Percentiles rank a stretch among this genome's conserved stretches.
Conservation (phyloP, 2,797 vertebrate genomes). For the Dermochelys coriacea region DNA sequence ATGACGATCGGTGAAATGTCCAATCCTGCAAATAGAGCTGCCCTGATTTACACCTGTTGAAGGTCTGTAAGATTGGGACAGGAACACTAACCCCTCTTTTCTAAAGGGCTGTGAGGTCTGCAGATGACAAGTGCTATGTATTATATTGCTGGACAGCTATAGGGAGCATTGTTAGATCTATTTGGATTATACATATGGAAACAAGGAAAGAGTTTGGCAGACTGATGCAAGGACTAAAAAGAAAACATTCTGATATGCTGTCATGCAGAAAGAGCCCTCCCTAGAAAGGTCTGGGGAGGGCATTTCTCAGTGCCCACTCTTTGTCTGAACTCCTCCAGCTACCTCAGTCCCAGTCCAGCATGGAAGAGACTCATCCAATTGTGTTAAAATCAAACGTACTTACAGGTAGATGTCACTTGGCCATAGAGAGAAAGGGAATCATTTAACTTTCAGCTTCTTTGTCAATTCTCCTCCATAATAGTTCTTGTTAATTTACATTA, state of each 20-base stretch:
- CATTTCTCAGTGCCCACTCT: constrained; percentile 72
- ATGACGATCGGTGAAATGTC: neutral
- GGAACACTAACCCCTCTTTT: constrained; percentile 42
- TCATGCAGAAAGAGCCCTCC: constrained; percentile 58
- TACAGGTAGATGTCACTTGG: constrained; percentile 73
- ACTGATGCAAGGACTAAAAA: constrained; percentile 53
- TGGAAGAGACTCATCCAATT: constrained; percentile 69
- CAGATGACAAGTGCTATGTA: constrained; percentile 56
- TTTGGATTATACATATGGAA: constrained; percentile 70
- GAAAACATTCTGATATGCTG: constrained; percentile 64
- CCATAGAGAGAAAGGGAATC: constrained; percentile 69
- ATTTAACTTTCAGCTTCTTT: constrained; percentile 72
- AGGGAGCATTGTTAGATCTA: constrained; percentile 68
- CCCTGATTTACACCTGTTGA: neutral
- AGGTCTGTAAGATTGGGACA: neutral
- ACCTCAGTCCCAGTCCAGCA: constrained; percentile 69
- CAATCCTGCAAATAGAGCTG: neutral
- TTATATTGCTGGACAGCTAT: constrained; percentile 66
- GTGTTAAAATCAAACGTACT: constrained; percentile 73
- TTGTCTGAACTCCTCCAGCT: constrained; percentile 73
- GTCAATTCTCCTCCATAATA: constrained; percentile 61
- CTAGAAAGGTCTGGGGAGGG: constrained; percentile 67
- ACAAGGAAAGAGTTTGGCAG: constrained; percentile 73
- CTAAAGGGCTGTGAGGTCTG: constrained; percentile 46
- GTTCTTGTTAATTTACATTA: constrained; percentile 75